A percentile compares a stretch with the other conserved stretches of the same genome.
Conservation (phyloP, 1,140 invertebrate species). For the Ooceraea biroi region DNA sequence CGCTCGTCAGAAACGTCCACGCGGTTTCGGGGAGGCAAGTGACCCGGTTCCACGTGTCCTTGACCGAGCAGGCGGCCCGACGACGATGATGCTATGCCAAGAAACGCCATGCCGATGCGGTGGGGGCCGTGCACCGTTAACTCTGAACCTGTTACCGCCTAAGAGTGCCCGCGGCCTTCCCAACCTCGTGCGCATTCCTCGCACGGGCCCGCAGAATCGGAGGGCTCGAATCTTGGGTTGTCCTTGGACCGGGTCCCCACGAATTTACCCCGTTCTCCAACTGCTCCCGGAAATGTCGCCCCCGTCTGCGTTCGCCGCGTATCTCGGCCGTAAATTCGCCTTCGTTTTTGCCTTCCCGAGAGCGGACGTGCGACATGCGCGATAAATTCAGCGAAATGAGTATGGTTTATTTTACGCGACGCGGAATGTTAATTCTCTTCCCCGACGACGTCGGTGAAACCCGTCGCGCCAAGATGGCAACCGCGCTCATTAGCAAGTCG, state of each 20-base stretch:
- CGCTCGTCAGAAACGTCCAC: neutral
- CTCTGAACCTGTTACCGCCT: constrained; percentile 75
- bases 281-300: neutral
- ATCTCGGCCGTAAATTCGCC: neutral
- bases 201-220: constrained; percentile 1
- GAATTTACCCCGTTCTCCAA: constrained; percentile 16
- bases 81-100: constrained; percentile 56
- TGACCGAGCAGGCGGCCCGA: constrained; percentile 72
- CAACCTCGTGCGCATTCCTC: constrained; percentile 69
- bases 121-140: constrained; percentile 75
- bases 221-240: constrained; percentile 30
- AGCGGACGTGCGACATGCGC: neutral
- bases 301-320: neutral
- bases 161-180: constrained; percentile 68
- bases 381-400: constrained; percentile 5
- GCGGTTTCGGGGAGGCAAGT: constrained; percentile 63
- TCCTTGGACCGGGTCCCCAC: constrained; percentile 29
- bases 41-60: constrained; percentile 73
- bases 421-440: neutral
- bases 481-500: constrained; percentile 19
- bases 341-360: neutral
- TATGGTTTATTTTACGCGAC: neutral
- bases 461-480: neutral
- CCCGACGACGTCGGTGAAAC: neutral
- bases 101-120: constrained; percentile 56